Conservation (phyloP, 2,113 vertebrate species). For the Ahaetulla prasina region DNA sequence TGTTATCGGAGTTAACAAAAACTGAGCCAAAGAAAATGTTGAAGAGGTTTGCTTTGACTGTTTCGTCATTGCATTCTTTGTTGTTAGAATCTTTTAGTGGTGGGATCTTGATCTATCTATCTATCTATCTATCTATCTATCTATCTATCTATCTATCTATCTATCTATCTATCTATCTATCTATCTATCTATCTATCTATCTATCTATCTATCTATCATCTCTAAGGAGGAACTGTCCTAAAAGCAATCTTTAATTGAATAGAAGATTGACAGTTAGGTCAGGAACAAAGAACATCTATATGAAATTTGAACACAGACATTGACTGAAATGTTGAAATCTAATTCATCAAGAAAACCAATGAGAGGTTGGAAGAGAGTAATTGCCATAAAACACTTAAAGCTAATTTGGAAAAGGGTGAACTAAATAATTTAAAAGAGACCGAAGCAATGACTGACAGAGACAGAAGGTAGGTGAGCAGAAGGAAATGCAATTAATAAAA, state of each 20-base stretch:
- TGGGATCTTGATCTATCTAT: too few species aligned
- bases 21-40: too few species aligned
- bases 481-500: not conserved
- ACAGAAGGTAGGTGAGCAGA: not conserved
- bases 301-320: not conserved
- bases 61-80: too few species aligned
- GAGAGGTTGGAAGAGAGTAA: not conserved
- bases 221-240: not conserved
- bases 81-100: too few species aligned
- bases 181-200: not conserved
- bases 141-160: not conserved
- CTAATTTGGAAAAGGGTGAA: not conserved
- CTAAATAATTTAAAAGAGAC: not conserved
- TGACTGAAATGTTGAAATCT: not conserved
- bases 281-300: not conserved
- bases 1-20: too few species aligned
- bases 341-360: not conserved
- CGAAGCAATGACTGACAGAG: not conserved
- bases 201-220: not conserved
- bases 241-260: not conserved
- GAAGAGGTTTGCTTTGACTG: too few species aligned
- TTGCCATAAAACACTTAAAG: not conserved
- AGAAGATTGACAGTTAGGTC: not conserved
- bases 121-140: not conserved
- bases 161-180: not conserved